A percentile compares a stretch with the other conserved stretches of the same genome.
Evolutionary conservation across 2,113 vertebrate species (phyloP).

Genomic region (Lethenteron camtschaticum): DNA sequence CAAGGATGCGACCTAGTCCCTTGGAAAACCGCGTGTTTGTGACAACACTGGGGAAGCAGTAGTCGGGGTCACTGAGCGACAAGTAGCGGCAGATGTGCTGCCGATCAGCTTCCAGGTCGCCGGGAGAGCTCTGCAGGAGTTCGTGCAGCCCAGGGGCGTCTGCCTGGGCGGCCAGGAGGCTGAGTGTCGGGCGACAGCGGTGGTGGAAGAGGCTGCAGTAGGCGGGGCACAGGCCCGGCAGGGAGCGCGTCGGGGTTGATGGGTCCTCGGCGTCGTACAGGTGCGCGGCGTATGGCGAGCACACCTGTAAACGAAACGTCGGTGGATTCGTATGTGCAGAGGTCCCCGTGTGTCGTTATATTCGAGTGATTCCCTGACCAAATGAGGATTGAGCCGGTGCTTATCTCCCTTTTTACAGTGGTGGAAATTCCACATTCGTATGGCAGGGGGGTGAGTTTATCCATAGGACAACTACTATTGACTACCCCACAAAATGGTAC

Average conservation of each 20-base stretch:
- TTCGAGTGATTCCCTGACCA: too few species aligned
- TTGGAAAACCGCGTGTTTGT: slow-evolving; percentile 32
- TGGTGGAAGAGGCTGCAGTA: slow-evolving; percentile 48
- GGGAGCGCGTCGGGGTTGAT: slow-evolving; percentile 35
- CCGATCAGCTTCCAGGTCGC: slow-evolving; percentile 23
- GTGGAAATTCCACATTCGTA: too few species aligned
- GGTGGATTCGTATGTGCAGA: too few species aligned
- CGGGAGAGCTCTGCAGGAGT: slow-evolving; percentile 26
- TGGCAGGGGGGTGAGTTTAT: too few species aligned
- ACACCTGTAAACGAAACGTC: slow-evolving; percentile 30
- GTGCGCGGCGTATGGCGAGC: slow-evolving; percentile 79
- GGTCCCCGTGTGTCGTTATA: too few species aligned
- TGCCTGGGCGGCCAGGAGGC: slow-evolving; percentile 8
- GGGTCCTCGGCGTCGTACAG: slow-evolving; percentile 68
- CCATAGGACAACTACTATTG: too few species aligned
- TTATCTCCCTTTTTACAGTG: too few species aligned
- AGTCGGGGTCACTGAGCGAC: slow-evolving; percentile 47
- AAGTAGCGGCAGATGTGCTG: slow-evolving; percentile 36
- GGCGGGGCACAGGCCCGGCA: slow-evolving; percentile 67
- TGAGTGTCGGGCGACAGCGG: slow-evolving; percentile 35
- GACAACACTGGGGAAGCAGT: slow-evolving; percentile 65
- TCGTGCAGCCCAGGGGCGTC: slow-evolving; percentile 13
- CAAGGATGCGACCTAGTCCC: slow-evolving; percentile 44
- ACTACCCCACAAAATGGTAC: too few species aligned
- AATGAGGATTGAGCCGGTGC: too few species aligned